These are phyloP conservation scores for Nemurella pictetii DNA, from an alignment of 2,888 invertebrate species.

Conservation along the genomic window DNA sequence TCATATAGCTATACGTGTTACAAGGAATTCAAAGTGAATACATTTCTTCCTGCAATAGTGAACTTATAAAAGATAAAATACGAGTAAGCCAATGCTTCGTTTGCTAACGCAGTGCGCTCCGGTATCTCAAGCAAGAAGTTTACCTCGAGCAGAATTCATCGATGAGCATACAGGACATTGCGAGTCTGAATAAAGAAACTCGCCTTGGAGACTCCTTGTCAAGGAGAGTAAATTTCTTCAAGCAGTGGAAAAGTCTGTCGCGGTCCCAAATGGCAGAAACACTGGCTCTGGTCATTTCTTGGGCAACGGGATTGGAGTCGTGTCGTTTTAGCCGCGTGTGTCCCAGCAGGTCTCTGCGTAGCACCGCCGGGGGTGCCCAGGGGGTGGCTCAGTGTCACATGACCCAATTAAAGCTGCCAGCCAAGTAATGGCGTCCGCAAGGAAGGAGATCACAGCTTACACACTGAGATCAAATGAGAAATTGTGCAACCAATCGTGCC, in stretches of 20 bases:
- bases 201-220: too few relatives aligned
- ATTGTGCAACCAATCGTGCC: neutral
- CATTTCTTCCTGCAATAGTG: too few relatives aligned
- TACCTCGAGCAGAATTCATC: too few relatives aligned
- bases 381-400: conserved; percentile 1
- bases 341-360: neutral
- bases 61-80: too few relatives aligned
- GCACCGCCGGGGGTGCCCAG: neutral
- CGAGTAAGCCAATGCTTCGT: too few relatives aligned
- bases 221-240: too few relatives aligned
- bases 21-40: too few relatives aligned
- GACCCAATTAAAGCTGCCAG: conserved; percentile 23
- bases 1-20: too few relatives aligned
- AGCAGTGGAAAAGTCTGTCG: neutral
- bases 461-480: neutral
- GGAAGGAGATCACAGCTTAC: neutral
- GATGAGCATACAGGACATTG: too few relatives aligned
- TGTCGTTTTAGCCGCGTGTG: neutral
- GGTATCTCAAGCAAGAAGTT: too few relatives aligned
- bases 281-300: neutral
- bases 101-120: too few relatives aligned
- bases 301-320: neutral
- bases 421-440: neutral
- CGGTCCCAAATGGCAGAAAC: neutral
- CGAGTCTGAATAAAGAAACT: too few relatives aligned